These are phyloP conservation scores for Callospermophilus lateralis DNA, from an alignment of 2,113 vertebrate genomes.

Conservation along the genomic window DNA sequence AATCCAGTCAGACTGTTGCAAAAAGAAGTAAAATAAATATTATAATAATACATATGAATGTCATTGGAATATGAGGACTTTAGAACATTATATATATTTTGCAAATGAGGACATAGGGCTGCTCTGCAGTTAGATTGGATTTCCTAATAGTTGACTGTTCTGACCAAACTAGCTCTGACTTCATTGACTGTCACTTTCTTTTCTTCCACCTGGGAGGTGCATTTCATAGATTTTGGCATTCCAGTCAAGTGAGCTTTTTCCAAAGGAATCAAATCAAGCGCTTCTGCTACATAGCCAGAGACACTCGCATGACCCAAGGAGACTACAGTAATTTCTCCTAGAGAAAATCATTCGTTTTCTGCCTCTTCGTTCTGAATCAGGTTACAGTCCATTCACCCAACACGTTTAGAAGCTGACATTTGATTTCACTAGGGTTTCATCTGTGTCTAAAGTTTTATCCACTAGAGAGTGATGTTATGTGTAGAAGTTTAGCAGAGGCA, in stretches of 20 bases:
- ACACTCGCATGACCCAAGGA: conserved; percentile 34
- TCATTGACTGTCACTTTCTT: not conserved
- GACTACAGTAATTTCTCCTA: conserved; percentile 45
- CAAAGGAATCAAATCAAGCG: conserved; percentile 64
- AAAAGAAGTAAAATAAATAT: not conserved
- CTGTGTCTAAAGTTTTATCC: not conserved
- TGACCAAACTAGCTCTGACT: conserved; percentile 32
- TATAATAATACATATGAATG: not conserved
- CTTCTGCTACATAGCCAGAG: conserved; percentile 56
- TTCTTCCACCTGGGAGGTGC: not conserved
- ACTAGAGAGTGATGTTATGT: conserved; percentile 14
- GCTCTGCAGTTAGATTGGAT: not conserved
- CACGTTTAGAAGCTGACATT: conserved; percentile 29
- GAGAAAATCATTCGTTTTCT: conserved; percentile 62
- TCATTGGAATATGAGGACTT: not conserved
- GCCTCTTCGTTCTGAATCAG: conserved; percentile 31
- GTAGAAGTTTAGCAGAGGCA: not conserved
- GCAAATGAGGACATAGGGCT: conserved; percentile 4
- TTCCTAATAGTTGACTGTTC: conserved; percentile 45
- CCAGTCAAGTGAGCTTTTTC: conserved; percentile 35
- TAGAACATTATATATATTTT: conserved; percentile 7
- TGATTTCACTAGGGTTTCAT: conserved; percentile 14
- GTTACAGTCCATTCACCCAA: not conserved
- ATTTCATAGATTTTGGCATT: conserved; percentile 63
- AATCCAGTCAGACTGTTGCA: not conserved